phyloP scores from a whole-genome alignment of 2,888 invertebrate species.

The Megamerina dolium region DNA sequence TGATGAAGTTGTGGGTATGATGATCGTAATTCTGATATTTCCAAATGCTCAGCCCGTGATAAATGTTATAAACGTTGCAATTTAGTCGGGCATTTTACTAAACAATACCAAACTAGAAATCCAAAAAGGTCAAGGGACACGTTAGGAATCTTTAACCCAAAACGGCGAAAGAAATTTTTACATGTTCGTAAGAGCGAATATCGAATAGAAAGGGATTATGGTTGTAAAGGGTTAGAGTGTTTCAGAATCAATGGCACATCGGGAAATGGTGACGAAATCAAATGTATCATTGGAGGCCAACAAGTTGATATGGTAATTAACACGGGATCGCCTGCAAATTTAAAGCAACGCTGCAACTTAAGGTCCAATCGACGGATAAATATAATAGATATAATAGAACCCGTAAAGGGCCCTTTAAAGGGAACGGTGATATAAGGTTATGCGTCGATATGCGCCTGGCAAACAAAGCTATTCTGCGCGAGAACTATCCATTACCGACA shows the following conservation, averaged over 20 bases:
- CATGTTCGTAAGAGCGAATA: constrained; percentile 3
- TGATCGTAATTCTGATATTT: constrained; percentile 3
- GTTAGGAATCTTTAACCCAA: background rate
- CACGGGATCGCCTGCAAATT: constrained; percentile 4
- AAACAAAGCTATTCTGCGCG: too few species aligned
- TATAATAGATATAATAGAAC: too few species aligned
- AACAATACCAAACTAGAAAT: constrained; percentile 7
- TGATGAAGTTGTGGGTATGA: constrained; percentile 4
- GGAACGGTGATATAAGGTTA: too few species aligned
- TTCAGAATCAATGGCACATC: constrained; percentile 3
- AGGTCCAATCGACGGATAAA: too few species aligned
- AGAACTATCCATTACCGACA: too few species aligned
- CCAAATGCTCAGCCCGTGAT: constrained; percentile 7
- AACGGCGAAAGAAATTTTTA: constrained; percentile 3
- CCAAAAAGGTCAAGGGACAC: constrained; percentile 1
- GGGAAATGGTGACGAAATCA: constrained; percentile 2
- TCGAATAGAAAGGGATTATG: constrained; percentile 2
- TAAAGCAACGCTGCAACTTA: too few species aligned
- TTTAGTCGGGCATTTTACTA: constrained; percentile 5
- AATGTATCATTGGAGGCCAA: constrained; percentile 1
- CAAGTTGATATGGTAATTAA: constrained; percentile 4
- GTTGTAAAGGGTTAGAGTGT: constrained; percentile 1
- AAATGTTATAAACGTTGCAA: constrained; percentile 2
- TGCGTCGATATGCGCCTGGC: too few species aligned
- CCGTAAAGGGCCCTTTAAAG: too few species aligned